Evolutionary conservation across 2,113 vertebrate species (phyloP).

Genomic region (Pantherophis guttatus): DNA sequence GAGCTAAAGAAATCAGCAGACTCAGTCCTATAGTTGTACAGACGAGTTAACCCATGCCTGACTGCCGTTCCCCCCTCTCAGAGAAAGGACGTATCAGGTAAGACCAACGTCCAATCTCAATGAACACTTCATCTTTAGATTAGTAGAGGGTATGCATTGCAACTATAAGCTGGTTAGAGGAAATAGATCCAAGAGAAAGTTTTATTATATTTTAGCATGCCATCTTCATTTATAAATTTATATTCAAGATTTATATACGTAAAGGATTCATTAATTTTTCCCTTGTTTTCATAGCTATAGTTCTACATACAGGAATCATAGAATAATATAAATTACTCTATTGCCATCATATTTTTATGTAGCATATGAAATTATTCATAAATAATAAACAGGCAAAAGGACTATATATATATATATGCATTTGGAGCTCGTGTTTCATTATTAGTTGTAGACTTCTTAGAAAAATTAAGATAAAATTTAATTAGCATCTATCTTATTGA

Average conservation of each 20-base stretch:
- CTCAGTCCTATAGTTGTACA: no score
- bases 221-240: conserved; percentile 3
- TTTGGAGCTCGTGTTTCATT: not conserved
- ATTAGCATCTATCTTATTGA: no score
- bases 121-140: no score
- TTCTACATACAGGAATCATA: not conserved
- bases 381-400: not conserved
- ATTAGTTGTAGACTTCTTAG: conserved; percentile 20
- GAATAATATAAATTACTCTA: not conserved
- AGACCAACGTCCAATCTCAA: no score
- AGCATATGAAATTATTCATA: conserved; percentile 5
- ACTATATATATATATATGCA: not conserved
- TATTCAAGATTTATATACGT: conserved; percentile 3
- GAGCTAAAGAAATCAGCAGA: no score
- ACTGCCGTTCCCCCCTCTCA: no score
- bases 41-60: no score
- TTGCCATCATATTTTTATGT: not conserved
- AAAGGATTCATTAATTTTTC: not conserved
- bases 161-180: no score
- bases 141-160: no score
- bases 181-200: no score
- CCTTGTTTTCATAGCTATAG: not conserved
- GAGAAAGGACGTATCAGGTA: no score
- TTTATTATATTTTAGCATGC: no score
- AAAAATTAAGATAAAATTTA: not conserved